These are phyloP conservation scores for Julus scandinavius DNA, from an alignment of 2,888 invertebrate species.

Conservation along the genomic window DNA sequence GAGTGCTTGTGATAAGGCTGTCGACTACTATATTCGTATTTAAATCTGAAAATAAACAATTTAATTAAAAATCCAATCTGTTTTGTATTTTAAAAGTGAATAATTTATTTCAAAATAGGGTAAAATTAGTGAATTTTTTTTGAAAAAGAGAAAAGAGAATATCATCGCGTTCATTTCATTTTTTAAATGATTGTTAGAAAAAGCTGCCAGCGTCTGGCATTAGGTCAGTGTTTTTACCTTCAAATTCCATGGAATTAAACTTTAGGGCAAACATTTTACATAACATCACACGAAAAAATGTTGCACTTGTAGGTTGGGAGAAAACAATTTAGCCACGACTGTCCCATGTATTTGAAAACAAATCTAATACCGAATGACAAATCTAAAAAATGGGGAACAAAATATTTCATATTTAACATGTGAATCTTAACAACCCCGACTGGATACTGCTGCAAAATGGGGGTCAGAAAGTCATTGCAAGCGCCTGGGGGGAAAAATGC, in stretches of 20 bases:
- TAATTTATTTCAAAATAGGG: slow-evolving; percentile 45
- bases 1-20: background rate
- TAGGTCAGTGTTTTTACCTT: background rate
- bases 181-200: slow-evolving; percentile 35
- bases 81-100: slow-evolving; percentile 40
- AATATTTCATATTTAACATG: background rate
- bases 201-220: slow-evolving; percentile 16
- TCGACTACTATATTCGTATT: background rate
- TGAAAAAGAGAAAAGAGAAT: slow-evolving; percentile 43
- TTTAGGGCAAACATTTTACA: background rate
- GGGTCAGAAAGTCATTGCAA: background rate
- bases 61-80: background rate
- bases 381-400: background rate
- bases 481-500: background rate
- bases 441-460: background rate
- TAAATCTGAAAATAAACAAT: background rate
- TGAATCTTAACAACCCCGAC: slow-evolving; percentile 36
- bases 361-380: background rate
- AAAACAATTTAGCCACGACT: background rate
- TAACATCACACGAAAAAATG: background rate
- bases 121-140: slow-evolving; percentile 34
- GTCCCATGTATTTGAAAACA: background rate
- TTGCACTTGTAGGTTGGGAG: slow-evolving; percentile 31
- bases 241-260: background rate
- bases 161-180: slow-evolving; percentile 21